Percentiles rank a stretch among this genome's conserved stretches.
These are phyloP conservation scores for Abrostola tripartita DNA, from an alignment of 2,888 invertebrate genomes.

Conservation along the genomic window DNA sequence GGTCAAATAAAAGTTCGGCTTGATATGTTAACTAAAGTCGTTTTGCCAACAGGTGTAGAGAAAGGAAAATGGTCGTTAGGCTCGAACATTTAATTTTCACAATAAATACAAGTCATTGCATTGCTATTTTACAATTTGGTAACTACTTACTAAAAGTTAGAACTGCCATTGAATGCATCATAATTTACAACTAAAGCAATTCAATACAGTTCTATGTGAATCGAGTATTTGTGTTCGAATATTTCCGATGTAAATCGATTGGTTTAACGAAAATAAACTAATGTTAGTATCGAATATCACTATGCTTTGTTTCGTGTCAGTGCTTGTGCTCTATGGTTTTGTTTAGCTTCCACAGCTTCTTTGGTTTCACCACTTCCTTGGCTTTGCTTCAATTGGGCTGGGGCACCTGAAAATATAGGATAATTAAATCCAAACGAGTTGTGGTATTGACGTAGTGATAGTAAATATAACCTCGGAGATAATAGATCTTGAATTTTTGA, in stretches of 20 bases:
- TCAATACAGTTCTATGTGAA: slow-evolving; percentile 22
- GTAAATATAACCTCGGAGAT: too few relatives aligned
- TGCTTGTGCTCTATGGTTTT: slow-evolving; percentile 34
- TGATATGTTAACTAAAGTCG: too few relatives aligned
- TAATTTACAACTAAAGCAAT: slow-evolving; percentile 35
- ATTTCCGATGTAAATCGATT: slow-evolving; percentile 21
- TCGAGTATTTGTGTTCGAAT: slow-evolving; percentile 25
- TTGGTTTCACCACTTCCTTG: slow-evolving; percentile 37
- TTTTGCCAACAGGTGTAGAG: too few relatives aligned
- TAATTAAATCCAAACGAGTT: background rate
- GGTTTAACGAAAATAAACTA: slow-evolving; percentile 24
- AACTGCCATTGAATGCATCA: slow-evolving; percentile 6
- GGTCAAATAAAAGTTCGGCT: too few relatives aligned
- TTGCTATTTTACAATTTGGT: slow-evolving; percentile 52
- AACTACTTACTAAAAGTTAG: slow-evolving; percentile 33
- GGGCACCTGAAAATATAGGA: slow-evolving; percentile 12
- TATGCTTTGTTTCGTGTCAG: slow-evolving; percentile 49
- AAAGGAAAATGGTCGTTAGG: background rate
- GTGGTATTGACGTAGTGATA: too few relatives aligned
- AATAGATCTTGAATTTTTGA: too few relatives aligned
- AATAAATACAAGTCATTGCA: slow-evolving; percentile 49
- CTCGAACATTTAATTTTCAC: slow-evolving; percentile 42
- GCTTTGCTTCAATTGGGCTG: slow-evolving; percentile 45
- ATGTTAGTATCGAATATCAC: slow-evolving; percentile 10
- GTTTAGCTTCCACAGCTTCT: slow-evolving; percentile 44